These are phyloP conservation scores for Gymnogyps californianus DNA, from an alignment of 2,113 vertebrate species.

Conservation along the genomic window DNA sequence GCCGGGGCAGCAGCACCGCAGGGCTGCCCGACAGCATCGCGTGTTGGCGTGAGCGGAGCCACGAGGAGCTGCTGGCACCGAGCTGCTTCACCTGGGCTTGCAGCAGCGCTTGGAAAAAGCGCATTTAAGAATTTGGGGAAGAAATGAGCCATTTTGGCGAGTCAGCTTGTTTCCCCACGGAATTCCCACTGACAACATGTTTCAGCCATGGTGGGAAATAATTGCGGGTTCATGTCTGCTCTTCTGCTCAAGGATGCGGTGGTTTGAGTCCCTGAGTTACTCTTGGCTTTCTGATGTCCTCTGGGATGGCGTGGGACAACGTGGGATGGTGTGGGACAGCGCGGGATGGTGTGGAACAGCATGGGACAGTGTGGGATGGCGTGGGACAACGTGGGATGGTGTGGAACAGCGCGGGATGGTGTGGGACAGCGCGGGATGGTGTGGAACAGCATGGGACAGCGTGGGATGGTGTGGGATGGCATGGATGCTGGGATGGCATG, in stretches of 20 bases:
- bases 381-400: background rate
- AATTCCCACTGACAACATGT: background rate
- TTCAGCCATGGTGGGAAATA: background rate
- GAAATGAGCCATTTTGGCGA: background rate
- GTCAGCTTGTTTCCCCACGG: rapidly evolving
- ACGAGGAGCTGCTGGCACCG: background rate
- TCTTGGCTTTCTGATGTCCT: background rate
- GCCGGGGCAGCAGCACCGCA: background rate
- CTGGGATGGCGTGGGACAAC: background rate
- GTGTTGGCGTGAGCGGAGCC: background rate
- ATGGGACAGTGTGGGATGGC: no score
- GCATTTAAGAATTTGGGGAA: background rate
- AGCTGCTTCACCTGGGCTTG: background rate
- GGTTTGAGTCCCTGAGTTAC: background rate
- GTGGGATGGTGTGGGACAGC: background rate
- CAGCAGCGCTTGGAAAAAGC: background rate
- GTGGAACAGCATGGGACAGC: background rate
- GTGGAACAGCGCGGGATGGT: background rate
- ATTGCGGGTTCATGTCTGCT: rapidly evolving
- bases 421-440: no score
- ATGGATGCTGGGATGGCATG: rapidly evolving
- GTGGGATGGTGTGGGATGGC: no score
- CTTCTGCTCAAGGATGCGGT: background rate
- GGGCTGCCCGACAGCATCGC: rapidly evolving
- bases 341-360: background rate